These are phyloP conservation scores for Antheraea mylitta DNA, from an alignment of 1,140 invertebrate genomes.

Conservation along the genomic window DNA sequence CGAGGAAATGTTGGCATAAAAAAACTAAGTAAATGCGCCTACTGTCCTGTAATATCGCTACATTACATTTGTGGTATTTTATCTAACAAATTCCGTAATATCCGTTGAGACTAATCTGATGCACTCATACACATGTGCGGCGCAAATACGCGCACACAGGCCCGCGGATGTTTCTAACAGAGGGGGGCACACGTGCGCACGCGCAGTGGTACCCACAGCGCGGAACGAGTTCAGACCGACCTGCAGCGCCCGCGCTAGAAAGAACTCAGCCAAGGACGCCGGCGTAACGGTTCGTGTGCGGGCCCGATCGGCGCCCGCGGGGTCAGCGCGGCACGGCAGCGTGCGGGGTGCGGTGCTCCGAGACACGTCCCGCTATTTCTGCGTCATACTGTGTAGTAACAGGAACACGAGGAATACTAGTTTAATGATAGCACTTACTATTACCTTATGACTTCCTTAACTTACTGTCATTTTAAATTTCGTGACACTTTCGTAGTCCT, in stretches of 20 bases:
- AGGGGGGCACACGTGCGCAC: conserved; percentile 51
- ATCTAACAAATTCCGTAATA: conserved; percentile 73
- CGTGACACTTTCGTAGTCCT: too few relatives aligned
- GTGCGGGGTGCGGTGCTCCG: background rate
- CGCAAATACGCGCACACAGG: conserved; percentile 27
- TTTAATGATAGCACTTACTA: background rate
- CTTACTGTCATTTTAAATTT: too few relatives aligned
- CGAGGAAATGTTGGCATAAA: background rate
- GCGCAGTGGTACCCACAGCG: conserved; percentile 40
- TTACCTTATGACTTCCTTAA: background rate
- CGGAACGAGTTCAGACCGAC: conserved; percentile 71
- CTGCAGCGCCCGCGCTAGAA: conserved; percentile 66
- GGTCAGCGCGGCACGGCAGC: conserved; percentile 11
- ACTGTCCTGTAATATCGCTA: conserved; percentile 11
- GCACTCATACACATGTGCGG: conserved; percentile 43
- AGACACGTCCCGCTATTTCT: conserved; percentile 19
- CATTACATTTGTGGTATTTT: conserved; percentile 27
- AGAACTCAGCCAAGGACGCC: conserved; percentile 78
- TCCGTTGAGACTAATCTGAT: conserved; percentile 68
- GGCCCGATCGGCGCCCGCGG: conserved; percentile 6
- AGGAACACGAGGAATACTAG: background rate
- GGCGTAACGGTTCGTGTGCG: conserved; percentile 62
- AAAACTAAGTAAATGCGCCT: background rate
- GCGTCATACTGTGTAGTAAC: conserved; percentile 4
- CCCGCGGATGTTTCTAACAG: conserved; percentile 40